A percentile compares a stretch with the other conserved stretches of the same genome.
Conservation (phyloP, 1,140 invertebrate species). For the Pygmarrhopalites habei region DNA sequence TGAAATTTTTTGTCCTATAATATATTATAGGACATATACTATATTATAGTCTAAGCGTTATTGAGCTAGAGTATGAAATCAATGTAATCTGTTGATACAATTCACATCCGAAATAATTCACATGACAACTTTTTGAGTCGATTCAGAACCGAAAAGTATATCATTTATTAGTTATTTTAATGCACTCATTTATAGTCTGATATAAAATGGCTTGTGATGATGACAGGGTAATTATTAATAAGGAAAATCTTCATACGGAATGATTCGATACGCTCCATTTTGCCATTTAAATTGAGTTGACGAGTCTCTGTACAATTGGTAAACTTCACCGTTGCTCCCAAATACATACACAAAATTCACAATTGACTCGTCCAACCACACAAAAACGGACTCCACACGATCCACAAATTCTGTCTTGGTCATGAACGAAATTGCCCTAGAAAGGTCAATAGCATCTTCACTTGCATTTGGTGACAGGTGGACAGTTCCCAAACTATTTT, state of each 20-base stretch:
- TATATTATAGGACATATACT: too few species aligned
- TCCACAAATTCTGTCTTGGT: constrained; percentile 20
- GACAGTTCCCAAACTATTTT: constrained; percentile 1
- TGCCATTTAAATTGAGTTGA: constrained; percentile 6
- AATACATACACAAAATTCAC: constrained; percentile 17
- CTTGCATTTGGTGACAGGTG: constrained; percentile 7
- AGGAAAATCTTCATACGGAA: constrained; percentile 16
- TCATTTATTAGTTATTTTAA: too few species aligned
- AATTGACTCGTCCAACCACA: constrained; percentile 20
- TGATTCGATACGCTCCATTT: constrained; percentile 6
- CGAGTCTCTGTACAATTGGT: constrained; percentile 12
- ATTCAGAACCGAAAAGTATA: too few species aligned
- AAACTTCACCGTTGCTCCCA: constrained; percentile 27
- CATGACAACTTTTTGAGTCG: too few species aligned
- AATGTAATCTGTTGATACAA: too few species aligned
- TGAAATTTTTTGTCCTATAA: too few species aligned
- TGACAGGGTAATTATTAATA: background rate
- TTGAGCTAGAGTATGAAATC: too few species aligned
- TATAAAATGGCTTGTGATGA: too few species aligned
- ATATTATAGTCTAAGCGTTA: too few species aligned
- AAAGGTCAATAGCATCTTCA: background rate
- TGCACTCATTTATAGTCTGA: too few species aligned
- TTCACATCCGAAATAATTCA: too few species aligned
- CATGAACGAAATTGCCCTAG: background rate
- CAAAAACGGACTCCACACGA: constrained; percentile 11